These are phyloP conservation scores for Platorchestia sp. DNA, from an alignment of 1,140 invertebrate genomes.

Conservation along the genomic window DNA sequence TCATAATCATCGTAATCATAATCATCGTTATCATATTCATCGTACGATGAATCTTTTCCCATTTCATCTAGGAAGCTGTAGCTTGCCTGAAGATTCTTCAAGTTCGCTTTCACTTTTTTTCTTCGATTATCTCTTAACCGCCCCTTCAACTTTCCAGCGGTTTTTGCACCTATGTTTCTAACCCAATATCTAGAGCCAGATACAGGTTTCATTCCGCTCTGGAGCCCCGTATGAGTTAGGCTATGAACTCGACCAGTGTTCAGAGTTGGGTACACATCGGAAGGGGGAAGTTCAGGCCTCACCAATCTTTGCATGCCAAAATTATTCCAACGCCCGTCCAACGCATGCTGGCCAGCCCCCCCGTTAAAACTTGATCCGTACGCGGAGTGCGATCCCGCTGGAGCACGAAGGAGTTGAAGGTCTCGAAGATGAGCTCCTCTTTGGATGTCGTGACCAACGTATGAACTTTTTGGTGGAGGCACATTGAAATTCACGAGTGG, in stretches of 20 bases:
- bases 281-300: neutral
- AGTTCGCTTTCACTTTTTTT: neutral
- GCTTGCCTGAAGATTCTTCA: neutral
- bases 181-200: neutral
- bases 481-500: neutral
- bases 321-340: neutral
- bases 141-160: neutral
- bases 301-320: neutral
- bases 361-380: neutral
- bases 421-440: neutral
- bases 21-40: neutral
- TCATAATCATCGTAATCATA: conserved; percentile 8
- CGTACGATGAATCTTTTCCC: neutral
- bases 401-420: neutral
- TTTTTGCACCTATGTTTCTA: neutral
- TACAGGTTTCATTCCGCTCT: neutral
- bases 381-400: neutral
- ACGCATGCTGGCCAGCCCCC: neutral
- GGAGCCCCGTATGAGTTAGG: neutral
- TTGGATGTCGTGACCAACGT: neutral
- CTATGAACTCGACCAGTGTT: neutral
- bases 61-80: neutral
- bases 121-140: neutral
- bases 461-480: neutral
- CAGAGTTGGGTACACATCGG: neutral